These are phyloP conservation scores for Aurelia aurita complex sp. Pacific DNA, from an alignment of 30 jellyfish, hydroid and myxozoan species.

Conservation along the genomic window DNA sequence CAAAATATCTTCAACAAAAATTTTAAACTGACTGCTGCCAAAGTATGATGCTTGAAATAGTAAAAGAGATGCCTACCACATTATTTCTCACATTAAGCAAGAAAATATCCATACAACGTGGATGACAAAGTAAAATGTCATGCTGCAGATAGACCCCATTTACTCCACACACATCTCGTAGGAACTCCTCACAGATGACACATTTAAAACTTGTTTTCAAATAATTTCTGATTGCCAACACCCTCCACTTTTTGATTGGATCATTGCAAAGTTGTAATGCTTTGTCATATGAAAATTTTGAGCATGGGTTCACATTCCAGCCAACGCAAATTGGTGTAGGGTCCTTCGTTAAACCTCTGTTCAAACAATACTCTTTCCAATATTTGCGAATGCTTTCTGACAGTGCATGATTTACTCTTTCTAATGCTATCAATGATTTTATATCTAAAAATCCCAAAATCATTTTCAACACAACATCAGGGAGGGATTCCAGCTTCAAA, in stretches of 20 bases:
- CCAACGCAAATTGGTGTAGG: conserved; percentile 41
- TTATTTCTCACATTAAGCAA: not conserved
- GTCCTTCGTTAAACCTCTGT: not conserved
- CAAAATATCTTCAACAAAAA: too few relatives aligned
- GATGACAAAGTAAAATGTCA: conserved; percentile 23
- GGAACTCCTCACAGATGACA: conserved; percentile 18
- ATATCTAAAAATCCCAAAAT: conserved; percentile 6
- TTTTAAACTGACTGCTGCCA: too few relatives aligned
- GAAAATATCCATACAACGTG: conserved; percentile 19
- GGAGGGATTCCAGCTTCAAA: conserved; percentile 1
- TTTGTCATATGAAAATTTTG: conserved; percentile 19
- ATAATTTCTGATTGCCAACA: conserved; percentile 4
- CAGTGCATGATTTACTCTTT: conserved; percentile 6
- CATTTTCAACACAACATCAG: conserved; percentile 12
- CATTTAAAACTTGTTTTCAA: conserved; percentile 15
- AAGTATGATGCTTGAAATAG: too few relatives aligned
- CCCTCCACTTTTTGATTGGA: conserved; percentile 21
- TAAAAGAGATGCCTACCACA: conserved; percentile 18
- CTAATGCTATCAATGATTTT: conserved; percentile 5
- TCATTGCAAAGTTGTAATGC: conserved; percentile 21
- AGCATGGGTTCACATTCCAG: conserved; percentile 34
- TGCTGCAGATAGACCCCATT: conserved; percentile 40
- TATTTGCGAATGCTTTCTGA: not conserved
- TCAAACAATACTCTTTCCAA: conserved; percentile 20
- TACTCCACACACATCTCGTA: conserved; percentile 39